Conservation (phyloP, 2,888 invertebrate genomes). For the Mellilla xanthometata region DNA sequence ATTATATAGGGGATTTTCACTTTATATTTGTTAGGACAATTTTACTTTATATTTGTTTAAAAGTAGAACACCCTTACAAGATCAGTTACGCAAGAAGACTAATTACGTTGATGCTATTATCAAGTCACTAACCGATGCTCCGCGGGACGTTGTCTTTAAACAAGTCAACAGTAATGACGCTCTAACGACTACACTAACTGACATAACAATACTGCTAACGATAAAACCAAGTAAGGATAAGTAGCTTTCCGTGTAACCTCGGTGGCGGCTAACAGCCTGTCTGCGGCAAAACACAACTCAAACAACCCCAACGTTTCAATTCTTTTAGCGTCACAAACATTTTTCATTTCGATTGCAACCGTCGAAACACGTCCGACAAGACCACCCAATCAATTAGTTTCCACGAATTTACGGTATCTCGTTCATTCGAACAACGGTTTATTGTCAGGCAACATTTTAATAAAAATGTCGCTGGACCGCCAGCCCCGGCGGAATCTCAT, state of each 20-base stretch:
- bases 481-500: slow-evolving; percentile 52
- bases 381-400: slow-evolving; percentile 52
- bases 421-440: slow-evolving; percentile 51
- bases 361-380: slow-evolving; percentile 41
- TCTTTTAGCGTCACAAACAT: slow-evolving; percentile 41
- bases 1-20: too few relatives aligned
- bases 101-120: background rate
- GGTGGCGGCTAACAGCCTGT: slow-evolving; percentile 46
- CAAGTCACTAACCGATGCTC: background rate
- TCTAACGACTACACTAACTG: slow-evolving; percentile 51
- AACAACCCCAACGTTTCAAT: slow-evolving; percentile 42
- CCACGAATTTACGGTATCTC: slow-evolving; percentile 55
- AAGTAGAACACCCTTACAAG: too few relatives aligned
- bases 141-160: background rate
- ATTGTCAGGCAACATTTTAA: slow-evolving; percentile 58
- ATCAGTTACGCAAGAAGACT: background rate
- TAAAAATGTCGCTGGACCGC: slow-evolving; percentile 54
- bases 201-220: slow-evolving; percentile 69
- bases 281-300: slow-evolving; percentile 44
- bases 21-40: too few relatives aligned
- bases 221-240: slow-evolving; percentile 75
- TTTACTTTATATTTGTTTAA: too few relatives aligned
- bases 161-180: slow-evolving; percentile 43
- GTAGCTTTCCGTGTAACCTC: slow-evolving; percentile 74
- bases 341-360: slow-evolving; percentile 44